These are phyloP conservation scores for Drosophila dunni DNA, from an alignment of 1,140 invertebrate genomes.

Conservation along the genomic window DNA sequence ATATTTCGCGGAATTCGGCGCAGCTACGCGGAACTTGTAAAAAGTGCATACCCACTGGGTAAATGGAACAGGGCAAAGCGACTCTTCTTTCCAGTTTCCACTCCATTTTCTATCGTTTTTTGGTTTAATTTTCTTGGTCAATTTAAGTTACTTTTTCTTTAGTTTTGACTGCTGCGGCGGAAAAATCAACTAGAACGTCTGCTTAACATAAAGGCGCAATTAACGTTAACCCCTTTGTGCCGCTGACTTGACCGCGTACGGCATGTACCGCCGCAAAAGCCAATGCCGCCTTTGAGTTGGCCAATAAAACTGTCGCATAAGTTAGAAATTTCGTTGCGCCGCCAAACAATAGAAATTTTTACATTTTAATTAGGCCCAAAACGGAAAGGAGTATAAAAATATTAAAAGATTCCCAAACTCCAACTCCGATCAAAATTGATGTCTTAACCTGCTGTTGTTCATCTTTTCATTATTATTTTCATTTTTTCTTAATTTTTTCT, in stretches of 20 bases:
- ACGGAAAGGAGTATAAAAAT: too few species aligned
- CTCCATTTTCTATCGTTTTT: not conserved
- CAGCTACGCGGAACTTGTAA: constrained; percentile 63
- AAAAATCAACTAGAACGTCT: constrained; percentile 48
- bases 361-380: constrained; percentile 57
- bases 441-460: constrained; percentile 35
- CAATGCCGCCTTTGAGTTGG: constrained; percentile 54
- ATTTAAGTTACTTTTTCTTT: constrained; percentile 7
- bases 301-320: constrained; percentile 81
- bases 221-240: constrained; percentile 79
- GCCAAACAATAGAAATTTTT: constrained; percentile 44
- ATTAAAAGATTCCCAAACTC: not conserved
- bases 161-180: constrained; percentile 46
- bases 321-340: constrained; percentile 62
- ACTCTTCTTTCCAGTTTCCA: not conserved
- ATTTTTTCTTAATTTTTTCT: not conserved
- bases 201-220: constrained; percentile 78
- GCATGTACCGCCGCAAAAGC: constrained; percentile 9
- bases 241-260: not conserved
- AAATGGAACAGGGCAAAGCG: constrained; percentile 23
- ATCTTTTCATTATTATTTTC: not conserved
- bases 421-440: constrained; percentile 20
- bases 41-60: constrained; percentile 31
- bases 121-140: not conserved
- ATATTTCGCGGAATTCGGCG: constrained; percentile 11